Percentiles rank a stretch among this genome's conserved stretches.
These are phyloP conservation scores for Liparis tanakae DNA, from an alignment of 2,797 vertebrate genomes.

Conservation along the genomic window DNA sequence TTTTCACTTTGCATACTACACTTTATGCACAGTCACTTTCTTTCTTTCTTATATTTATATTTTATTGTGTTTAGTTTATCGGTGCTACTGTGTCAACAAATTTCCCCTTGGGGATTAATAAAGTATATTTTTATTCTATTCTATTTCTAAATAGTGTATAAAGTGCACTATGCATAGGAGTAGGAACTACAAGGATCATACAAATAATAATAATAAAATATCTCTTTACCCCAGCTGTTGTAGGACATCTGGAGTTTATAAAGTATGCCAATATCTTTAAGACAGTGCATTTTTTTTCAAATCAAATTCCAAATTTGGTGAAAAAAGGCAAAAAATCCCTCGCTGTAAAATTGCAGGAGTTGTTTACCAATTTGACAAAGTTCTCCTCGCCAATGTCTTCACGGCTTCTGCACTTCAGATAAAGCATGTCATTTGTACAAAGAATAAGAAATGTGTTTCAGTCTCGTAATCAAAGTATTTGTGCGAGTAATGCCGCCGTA, in stretches of 20 bases:
- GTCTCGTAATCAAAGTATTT: conserved; percentile 74
- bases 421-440: conserved; percentile 67
- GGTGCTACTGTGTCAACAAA: too few species aligned
- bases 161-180: too few species aligned
- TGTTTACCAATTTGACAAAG: conserved; percentile 72
- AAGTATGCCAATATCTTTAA: neutral
- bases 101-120: too few species aligned
- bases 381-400: conserved; percentile 69
- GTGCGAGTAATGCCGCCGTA: conserved; percentile 69
- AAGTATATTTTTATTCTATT: too few species aligned
- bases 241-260: neutral
- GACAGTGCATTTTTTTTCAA: conserved; percentile 45
- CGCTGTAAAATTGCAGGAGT: conserved; percentile 61
- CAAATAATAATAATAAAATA: neutral
- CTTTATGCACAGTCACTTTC: too few species aligned
- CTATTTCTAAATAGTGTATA: conserved; percentile 28
- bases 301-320: conserved; percentile 36
- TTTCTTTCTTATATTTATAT: too few species aligned
- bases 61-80: too few species aligned
- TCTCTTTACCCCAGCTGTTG: neutral
- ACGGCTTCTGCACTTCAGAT: conserved; percentile 77
- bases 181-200: too few species aligned
- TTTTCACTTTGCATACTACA: too few species aligned
- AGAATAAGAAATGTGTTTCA: conserved; percentile 56
- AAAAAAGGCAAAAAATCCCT: conserved; percentile 32